phyloP scores from a whole-genome alignment of 2,113 vertebrate species.

The Ceyx cyanopectus region DNA sequence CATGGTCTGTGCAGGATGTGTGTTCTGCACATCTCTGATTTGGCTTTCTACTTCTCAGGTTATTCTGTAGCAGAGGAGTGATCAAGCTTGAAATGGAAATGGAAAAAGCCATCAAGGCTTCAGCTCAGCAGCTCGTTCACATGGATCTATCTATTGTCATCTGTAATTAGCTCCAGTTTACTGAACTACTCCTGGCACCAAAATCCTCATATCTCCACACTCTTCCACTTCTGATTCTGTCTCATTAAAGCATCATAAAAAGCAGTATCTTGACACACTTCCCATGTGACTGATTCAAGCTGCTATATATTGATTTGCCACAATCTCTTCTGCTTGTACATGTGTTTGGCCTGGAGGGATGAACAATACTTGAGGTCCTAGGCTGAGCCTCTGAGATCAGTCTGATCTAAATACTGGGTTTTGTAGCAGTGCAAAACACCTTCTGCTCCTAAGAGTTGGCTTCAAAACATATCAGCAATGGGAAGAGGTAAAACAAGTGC shows the following conservation, averaged over 20 bases:
- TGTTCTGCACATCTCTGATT: accelerated
- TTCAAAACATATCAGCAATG: background rate
- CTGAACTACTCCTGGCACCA: background rate
- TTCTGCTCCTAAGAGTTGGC: background rate
- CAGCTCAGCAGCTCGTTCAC: background rate
- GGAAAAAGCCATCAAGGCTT: background rate
- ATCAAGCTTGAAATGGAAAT: background rate
- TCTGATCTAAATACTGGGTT: background rate
- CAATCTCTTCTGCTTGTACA: background rate
- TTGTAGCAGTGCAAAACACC: background rate
- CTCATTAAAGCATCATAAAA: background rate
- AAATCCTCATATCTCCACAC: background rate
- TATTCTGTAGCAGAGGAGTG: background rate
- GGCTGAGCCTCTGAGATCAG: background rate
- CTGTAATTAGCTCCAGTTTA: conserved; percentile 1
- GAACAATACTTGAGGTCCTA: background rate
- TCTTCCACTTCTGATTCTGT: background rate
- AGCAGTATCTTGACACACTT: background rate
- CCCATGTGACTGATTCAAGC: background rate
- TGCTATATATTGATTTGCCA: background rate
- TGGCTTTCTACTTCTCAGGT: background rate
- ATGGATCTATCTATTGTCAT: background rate
- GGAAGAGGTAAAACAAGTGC: background rate
- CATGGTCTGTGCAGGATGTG: accelerated
- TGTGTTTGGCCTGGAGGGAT: background rate